Evolutionary conservation across 2,888 invertebrate genomes (phyloP), one percentile per base, ranked within the genome.

Genomic region (Himalopsyche tibetana): DNA sequence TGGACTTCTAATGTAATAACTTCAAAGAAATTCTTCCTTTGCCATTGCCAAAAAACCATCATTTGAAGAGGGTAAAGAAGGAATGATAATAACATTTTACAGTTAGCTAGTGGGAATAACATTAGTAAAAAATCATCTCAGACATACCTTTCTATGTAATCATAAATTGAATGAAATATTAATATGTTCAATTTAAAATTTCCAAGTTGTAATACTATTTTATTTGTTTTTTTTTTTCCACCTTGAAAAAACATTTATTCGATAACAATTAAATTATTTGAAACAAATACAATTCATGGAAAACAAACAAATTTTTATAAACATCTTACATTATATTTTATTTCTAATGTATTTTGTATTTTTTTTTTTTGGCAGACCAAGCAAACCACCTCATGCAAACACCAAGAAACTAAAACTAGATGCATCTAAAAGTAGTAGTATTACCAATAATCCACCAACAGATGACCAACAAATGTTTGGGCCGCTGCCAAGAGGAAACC

Each of bases 401-500:
- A 89, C 1, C 89, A 84, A 5, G 74, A 84, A 5, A 63, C 55
- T 42, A 84, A 17, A 89, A 90, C 55, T 86, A 69, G 42, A 69
- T 17, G 1, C n/a, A 19, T 69, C 38, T 4, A 69, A 40, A 45
- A 19, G 17, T 38, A 69, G 12, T 83, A 17, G 63, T 17, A 38
- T n/a, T 88, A 80, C 84, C 88, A 51, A 12, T 51, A 51, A 89
- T 89, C 80, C 92, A 90, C 82, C 88, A 89, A 89, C 90, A 82
- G 89, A 89, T 17, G 89, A 90, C 40, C 90, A 74, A 8, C 74
- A 74, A 45, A 63, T 79, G 40, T 92, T 94, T 89, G 94, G 95
- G 74, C 95, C 95, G 2, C 90, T 90, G 36, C 94, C 95, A 0
- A 94, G 94, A 42, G 94, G 93, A 0, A 94, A 95, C 88, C 96